Conservation (phyloP, 2,888 invertebrate species). For the Selenia dentaria region DNA sequence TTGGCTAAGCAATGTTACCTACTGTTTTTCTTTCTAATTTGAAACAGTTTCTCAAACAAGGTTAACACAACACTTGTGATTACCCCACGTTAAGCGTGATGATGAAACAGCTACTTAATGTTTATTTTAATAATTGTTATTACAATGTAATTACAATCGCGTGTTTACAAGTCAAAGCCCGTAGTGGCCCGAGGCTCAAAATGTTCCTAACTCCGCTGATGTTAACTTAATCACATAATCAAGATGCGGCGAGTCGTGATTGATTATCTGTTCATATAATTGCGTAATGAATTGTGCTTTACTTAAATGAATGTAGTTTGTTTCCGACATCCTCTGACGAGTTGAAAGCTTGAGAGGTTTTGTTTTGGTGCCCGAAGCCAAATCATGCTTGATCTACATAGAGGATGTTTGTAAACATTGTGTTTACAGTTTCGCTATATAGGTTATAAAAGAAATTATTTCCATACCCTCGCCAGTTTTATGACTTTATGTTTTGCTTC, state of each 20-base stretch:
- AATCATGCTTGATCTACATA: conserved; percentile 27
- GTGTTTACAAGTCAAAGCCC: conserved; percentile 31
- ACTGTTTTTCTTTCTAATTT: conserved; percentile 31
- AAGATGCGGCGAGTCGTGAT: conserved; percentile 58
- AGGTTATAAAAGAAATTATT: conserved; percentile 11
- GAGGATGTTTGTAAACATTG: conserved; percentile 31
- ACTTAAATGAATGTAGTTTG: conserved; percentile 40
- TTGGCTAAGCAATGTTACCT: conserved; percentile 19
- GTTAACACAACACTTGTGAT: conserved; percentile 26
- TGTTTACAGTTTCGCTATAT: conserved; percentile 14
- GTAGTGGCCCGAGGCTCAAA: conserved; percentile 28
- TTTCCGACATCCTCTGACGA: conserved; percentile 30
- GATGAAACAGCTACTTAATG: conserved; percentile 28
- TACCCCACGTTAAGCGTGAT: conserved; percentile 25
- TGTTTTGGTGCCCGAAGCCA: conserved; percentile 36
- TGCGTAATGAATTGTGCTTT: conserved; percentile 51
- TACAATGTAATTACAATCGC: conserved; percentile 33
- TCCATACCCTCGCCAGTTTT: neutral
- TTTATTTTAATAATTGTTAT: conserved; percentile 37
- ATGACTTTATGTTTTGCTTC: no score
- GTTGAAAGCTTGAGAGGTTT: conserved; percentile 35
- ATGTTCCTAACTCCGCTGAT: conserved; percentile 25
- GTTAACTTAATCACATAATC: conserved; percentile 70
- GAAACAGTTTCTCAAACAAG: conserved; percentile 27
- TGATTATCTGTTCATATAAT: conserved; percentile 55